Conservation (phyloP, 2,888 invertebrate species). For the Hoplodrina blanda region DNA sequence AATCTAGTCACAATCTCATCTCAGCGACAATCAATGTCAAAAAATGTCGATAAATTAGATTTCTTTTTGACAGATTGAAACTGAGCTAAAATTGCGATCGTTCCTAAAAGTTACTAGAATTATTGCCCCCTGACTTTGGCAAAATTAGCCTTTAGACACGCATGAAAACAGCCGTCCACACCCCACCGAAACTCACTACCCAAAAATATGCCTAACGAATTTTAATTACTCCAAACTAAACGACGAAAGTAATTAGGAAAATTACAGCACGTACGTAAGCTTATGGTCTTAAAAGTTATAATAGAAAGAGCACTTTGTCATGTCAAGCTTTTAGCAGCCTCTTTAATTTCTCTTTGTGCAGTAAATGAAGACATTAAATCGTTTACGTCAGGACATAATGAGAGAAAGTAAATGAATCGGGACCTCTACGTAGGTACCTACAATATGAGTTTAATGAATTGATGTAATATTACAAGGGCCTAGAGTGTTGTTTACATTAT, state of each 20-base stretch:
- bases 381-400: slow-evolving; percentile 84
- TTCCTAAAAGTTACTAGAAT: too few species aligned
- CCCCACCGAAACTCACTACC: slow-evolving; percentile 1
- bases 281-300: slow-evolving; percentile 87
- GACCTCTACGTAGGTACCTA: slow-evolving; percentile 50
- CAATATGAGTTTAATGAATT: slow-evolving; percentile 69
- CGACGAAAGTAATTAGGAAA: slow-evolving; percentile 83
- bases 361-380: slow-evolving; percentile 89
- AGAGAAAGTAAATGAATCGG: slow-evolving; percentile 78
- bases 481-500: slow-evolving; percentile 45
- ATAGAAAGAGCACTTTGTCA: slow-evolving; percentile 88
- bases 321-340: slow-evolving; percentile 89
- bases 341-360: slow-evolving; percentile 89
- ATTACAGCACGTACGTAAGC: slow-evolving; percentile 83
- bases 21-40: too few species aligned
- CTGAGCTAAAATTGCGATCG: too few species aligned
- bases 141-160: not conserved
- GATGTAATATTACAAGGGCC: slow-evolving; percentile 57
- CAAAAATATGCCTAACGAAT: slow-evolving; percentile 53
- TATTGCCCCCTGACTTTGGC: too few species aligned
- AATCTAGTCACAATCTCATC: too few species aligned
- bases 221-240: slow-evolving; percentile 68
- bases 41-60: too few species aligned
- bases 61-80: too few species aligned
- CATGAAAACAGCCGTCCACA: not conserved